A percentile compares a stretch with the other conserved stretches of the same genome.
These are phyloP conservation scores for Eulithis prunata DNA, from an alignment of 2,888 invertebrate genomes.

Conservation along the genomic window DNA sequence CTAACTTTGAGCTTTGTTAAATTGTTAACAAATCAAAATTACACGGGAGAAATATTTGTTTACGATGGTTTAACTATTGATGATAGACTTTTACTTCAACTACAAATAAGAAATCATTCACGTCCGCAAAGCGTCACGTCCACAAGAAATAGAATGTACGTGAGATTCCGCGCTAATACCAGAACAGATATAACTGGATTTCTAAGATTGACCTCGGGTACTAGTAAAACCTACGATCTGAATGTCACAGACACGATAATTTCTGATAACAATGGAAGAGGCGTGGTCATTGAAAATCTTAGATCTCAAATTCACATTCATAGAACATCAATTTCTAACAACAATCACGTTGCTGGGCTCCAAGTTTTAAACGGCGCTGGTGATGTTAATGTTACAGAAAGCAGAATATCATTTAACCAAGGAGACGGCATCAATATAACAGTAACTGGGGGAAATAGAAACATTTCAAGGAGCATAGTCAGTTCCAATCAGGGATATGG, in stretches of 20 bases:
- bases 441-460: constrained; percentile 96
- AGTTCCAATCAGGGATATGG: constrained; percentile 96
- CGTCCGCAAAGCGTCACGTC: constrained; percentile 95
- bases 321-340: constrained; percentile 92
- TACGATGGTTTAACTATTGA: constrained; percentile 90
- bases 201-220: constrained; percentile 90
- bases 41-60: constrained; percentile 89
- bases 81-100: constrained; percentile 88
- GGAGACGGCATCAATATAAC: constrained; percentile 98
- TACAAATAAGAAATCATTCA: constrained; percentile 92
- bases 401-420: constrained; percentile 94
- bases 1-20: constrained; percentile 94
- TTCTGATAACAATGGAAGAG: constrained; percentile 96
- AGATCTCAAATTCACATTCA: constrained; percentile 95
- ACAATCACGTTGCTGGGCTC: constrained; percentile 95
- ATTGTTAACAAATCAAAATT: constrained; percentile 90
- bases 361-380: constrained; percentile 96
- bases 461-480: constrained; percentile 93
- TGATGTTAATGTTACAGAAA: constrained; percentile 96
- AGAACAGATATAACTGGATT: constrained; percentile 90
- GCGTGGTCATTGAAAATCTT: constrained; percentile 96
- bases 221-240: constrained; percentile 92
- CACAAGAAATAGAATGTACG: constrained; percentile 90
- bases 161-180: constrained; percentile 90
- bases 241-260: constrained; percentile 94